Conservation (phyloP, 2,888 invertebrate genomes). For the Pyralis farinalis region DNA sequence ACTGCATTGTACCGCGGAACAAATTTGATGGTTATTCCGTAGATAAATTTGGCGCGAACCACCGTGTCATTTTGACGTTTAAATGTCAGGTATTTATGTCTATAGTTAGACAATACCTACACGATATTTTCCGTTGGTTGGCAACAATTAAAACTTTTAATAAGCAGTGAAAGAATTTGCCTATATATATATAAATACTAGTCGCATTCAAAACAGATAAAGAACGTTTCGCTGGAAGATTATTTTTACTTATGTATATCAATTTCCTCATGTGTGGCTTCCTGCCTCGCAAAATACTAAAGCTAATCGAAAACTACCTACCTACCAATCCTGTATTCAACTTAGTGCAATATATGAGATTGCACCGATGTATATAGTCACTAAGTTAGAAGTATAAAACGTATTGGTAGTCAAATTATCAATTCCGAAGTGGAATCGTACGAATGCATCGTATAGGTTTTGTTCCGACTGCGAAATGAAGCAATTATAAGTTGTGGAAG, state of each 20-base stretch:
- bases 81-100: neutral
- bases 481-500: constrained; percentile 76
- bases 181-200: no score
- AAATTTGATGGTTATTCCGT: neutral
- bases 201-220: no score
- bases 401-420: neutral
- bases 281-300: no score
- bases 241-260: no score
- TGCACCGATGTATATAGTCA: no score
- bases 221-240: no score
- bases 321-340: no score
- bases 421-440: neutral
- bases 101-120: neutral
- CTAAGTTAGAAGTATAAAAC: neutral
- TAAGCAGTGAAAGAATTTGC: no score
- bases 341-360: no score
- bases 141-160: no score
- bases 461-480: constrained; percentile 63
- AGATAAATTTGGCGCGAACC: neutral
- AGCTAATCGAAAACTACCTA: no score
- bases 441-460: constrained; percentile 19
- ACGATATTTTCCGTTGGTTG: neutral
- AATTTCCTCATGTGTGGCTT: no score
- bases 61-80: neutral
- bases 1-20: constrained; percentile 2